Evolutionary conservation across 2,888 invertebrate species (phyloP).

Genomic region (Synanthedon myopaeformis): DNA sequence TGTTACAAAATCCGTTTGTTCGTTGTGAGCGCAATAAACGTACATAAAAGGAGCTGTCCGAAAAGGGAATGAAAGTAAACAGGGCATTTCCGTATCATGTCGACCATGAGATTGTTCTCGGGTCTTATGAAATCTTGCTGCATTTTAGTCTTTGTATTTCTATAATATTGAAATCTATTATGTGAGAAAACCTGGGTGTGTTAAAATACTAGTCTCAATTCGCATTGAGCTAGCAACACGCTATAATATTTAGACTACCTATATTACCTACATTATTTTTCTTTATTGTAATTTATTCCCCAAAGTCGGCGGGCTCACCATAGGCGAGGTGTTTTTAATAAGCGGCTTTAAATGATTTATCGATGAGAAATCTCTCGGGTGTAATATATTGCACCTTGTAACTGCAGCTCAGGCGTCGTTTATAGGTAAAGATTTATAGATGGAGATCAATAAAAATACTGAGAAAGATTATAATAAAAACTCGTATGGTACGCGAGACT

Average conservation of each 20-base stretch:
- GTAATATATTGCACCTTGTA: constrained; percentile 38
- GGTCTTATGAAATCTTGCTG: constrained; percentile 1
- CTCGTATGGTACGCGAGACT: constrained; percentile 17
- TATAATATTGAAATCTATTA: too few species aligned
- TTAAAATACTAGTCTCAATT: too few species aligned
- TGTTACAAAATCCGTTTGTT: constrained; percentile 48
- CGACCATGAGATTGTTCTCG: constrained; percentile 13
- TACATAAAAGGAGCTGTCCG: constrained; percentile 50
- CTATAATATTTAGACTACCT: too few species aligned
- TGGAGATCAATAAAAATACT: constrained; percentile 47
- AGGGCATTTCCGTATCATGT: constrained; percentile 52
- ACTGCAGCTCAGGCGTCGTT: constrained; percentile 26
- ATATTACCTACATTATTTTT: too few species aligned
- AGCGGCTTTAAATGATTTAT: constrained; percentile 43
- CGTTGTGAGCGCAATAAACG: constrained; percentile 40
- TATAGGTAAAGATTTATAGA: constrained; percentile 44
- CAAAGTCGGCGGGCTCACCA: constrained; percentile 7
- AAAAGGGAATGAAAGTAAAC: constrained; percentile 53
- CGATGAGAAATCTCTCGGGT: constrained; percentile 26
- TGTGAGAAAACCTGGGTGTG: too few species aligned
- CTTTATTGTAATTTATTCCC: too few species aligned
- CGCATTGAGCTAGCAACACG: too few species aligned
- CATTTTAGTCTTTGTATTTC: too few species aligned
- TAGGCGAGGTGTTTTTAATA: constrained; percentile 30
- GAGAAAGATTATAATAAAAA: constrained; percentile 37